Conservation (phyloP, 2,888 invertebrate species). For the Oscheius myriophilus region DNA sequence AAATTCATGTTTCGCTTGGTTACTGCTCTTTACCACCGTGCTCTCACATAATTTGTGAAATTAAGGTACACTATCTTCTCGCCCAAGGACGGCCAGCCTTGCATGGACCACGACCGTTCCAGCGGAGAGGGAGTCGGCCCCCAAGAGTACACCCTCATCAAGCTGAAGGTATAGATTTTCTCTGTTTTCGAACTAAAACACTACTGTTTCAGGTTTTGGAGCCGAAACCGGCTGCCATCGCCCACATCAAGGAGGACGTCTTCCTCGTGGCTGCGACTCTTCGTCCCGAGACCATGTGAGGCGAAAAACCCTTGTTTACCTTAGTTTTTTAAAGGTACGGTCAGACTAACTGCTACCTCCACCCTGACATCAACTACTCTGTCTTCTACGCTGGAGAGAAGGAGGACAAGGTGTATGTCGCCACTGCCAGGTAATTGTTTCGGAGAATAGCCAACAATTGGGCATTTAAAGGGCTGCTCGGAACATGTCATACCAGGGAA, state of each 20-base stretch:
- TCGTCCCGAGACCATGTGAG: slow-evolving; percentile 93
- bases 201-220: slow-evolving; percentile 69
- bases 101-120: slow-evolving; percentile 98
- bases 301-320: neutral
- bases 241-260: slow-evolving; percentile 75
- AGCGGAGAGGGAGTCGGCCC: slow-evolving; percentile 96
- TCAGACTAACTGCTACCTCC: slow-evolving; percentile 98
- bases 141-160: slow-evolving; percentile 95
- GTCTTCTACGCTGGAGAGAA: slow-evolving; percentile 80
- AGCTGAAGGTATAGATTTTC: slow-evolving; percentile 80
- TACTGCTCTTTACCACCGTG: too few relatives aligned
- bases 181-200: neutral
- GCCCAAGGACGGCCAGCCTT: slow-evolving; percentile 94
- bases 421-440: slow-evolving; percentile 75
- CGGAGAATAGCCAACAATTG: neutral
- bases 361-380: slow-evolving; percentile 87
- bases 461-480: slow-evolving; percentile 81
- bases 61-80: slow-evolving; percentile 88
- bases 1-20: too few relatives aligned
- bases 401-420: slow-evolving; percentile 82
- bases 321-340: slow-evolving; percentile 78
- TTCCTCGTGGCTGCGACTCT: slow-evolving; percentile 94
- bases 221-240: slow-evolving; percentile 78
- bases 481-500: slow-evolving; percentile 95
- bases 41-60: too few relatives aligned